phyloP scores from a whole-genome alignment of 2,888 invertebrate genomes.

The Lutraria lutraria region DNA sequence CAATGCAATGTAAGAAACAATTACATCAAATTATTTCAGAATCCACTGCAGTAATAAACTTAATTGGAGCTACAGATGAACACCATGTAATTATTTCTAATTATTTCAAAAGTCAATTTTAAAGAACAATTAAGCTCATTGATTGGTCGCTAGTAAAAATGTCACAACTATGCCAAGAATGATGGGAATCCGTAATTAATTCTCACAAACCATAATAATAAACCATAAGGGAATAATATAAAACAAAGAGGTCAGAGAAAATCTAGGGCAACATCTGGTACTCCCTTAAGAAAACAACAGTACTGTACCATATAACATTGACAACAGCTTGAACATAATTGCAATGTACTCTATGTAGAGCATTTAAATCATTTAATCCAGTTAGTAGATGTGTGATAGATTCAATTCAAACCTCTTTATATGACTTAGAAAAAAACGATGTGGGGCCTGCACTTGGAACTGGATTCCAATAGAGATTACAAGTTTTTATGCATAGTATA shows the following conservation, averaged over 20 bases:
- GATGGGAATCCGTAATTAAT: neutral
- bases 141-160: neutral
- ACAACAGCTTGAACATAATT: constrained; percentile 7
- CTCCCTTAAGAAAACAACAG: neutral
- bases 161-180: constrained; percentile 7
- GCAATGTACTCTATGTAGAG: neutral
- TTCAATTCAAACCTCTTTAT: too few relatives aligned
- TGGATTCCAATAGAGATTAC: too few relatives aligned
- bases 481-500: too few relatives aligned
- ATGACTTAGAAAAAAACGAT: too few relatives aligned
- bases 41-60: neutral
- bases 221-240: neutral
- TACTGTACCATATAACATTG: neutral
- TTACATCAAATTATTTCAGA: neutral
- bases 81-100: neutral
- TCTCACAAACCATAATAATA: neutral
- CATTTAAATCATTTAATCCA: neutral
- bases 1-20: neutral
- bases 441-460: too few relatives aligned
- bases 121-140: constrained; percentile 16
- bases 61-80: neutral
- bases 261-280: neutral
- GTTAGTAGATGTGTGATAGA: neutral
- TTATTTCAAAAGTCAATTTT: neutral
- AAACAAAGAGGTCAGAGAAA: neutral